Evolutionary conservation across 2,888 invertebrate species (phyloP).

Genomic region (Conchocele bisecta): DNA sequence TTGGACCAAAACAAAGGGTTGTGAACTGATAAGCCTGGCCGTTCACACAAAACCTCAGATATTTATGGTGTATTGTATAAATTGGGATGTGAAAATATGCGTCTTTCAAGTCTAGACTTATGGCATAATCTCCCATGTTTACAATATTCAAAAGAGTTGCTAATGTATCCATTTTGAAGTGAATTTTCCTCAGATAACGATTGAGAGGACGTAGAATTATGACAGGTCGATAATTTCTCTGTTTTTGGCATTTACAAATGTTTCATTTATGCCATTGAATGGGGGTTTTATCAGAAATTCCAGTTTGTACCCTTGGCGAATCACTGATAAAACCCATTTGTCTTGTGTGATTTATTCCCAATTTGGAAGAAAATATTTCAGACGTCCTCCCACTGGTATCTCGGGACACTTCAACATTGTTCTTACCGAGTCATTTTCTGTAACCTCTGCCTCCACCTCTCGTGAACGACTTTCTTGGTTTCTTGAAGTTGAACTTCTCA

Average conservation of each 20-base stretch:
- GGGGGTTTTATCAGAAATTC: constrained; percentile 24
- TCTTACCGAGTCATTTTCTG: constrained; percentile 4
- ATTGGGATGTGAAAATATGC: background rate
- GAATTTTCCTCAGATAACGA: background rate
- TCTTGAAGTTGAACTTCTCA: too few species aligned
- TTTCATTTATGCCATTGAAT: constrained; percentile 15
- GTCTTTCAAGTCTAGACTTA: background rate
- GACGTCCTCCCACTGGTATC: constrained; percentile 28
- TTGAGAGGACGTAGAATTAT: too few species aligned
- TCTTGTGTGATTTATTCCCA: constrained; percentile 22
- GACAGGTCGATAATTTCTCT: too few species aligned
- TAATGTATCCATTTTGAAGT: background rate
- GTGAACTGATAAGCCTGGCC: background rate
- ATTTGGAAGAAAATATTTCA: constrained; percentile 11
- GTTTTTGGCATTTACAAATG: background rate
- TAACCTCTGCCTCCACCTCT: background rate
- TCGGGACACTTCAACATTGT: constrained; percentile 9
- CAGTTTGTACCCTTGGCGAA: constrained; percentile 16
- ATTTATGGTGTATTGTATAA: background rate
- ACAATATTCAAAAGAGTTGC: background rate
- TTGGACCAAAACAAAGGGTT: background rate
- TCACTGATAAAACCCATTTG: constrained; percentile 18
- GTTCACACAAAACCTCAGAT: background rate
- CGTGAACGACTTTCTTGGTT: too few species aligned
- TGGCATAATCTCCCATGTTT: background rate